These are phyloP conservation scores for Furcifer pardalis DNA, from an alignment of 2,797 vertebrate genomes.

Conservation along the genomic window DNA sequence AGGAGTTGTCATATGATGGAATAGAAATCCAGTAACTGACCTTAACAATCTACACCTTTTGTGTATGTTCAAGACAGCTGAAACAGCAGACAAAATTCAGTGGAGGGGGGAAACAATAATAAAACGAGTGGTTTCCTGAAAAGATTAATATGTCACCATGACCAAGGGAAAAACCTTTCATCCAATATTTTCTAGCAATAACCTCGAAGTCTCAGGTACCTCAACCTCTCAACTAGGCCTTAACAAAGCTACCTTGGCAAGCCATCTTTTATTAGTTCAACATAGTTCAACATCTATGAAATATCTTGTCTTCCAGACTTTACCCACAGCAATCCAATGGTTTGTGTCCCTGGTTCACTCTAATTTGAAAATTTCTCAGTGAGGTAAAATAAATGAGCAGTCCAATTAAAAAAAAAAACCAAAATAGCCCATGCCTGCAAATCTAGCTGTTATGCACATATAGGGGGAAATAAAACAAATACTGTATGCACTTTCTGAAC, in stretches of 20 bases:
- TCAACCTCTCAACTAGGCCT: background rate
- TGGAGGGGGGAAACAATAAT: background rate
- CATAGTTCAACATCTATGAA: background rate
- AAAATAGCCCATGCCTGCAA: background rate
- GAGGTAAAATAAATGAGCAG: background rate
- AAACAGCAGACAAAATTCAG: constrained; percentile 7
- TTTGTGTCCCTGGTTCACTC: background rate
- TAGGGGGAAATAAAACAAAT: too few relatives aligned
- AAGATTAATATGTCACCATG: background rate
- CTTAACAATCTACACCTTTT: constrained; percentile 52
- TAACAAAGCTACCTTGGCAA: too few relatives aligned
- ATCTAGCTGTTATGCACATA: too few relatives aligned
- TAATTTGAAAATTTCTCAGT: background rate
- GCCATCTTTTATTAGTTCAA: background rate
- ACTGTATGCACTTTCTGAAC: too few relatives aligned
- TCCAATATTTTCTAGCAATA: background rate
- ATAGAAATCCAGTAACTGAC: constrained; percentile 43
- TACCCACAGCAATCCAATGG: background rate
- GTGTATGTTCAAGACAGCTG: constrained; percentile 52
- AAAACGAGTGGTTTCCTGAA: background rate
- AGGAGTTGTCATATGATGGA: constrained; percentile 51
- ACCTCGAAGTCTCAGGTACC: background rate
- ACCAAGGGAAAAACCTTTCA: background rate
- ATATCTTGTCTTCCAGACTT: background rate
- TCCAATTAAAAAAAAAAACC: background rate